phyloP scores from a whole-genome alignment of 2,797 vertebrate species.

The Tangara arthus region DNA sequence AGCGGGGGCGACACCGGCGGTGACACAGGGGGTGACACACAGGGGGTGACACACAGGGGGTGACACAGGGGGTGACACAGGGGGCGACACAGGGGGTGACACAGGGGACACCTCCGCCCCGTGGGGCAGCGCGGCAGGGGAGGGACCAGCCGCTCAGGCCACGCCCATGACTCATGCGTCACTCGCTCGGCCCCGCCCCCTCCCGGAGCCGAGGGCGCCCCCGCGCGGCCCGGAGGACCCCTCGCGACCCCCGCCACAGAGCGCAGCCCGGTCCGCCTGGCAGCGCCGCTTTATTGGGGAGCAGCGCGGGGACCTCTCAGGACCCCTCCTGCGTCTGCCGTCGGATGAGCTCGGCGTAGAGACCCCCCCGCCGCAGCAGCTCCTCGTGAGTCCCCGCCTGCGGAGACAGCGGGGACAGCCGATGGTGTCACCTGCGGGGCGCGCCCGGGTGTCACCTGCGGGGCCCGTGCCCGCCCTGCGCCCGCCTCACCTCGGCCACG shows the following conservation, averaged over 20 bases:
- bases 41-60: too few relatives aligned
- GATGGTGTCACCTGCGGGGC: background rate
- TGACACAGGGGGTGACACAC: background rate
- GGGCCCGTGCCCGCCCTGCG: fast-evolving
- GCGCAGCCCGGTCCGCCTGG: background rate
- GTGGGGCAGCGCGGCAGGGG: background rate
- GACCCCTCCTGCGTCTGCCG: background rate
- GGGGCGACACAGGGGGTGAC: background rate
- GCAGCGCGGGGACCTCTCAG: background rate
- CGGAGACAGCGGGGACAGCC: background rate
- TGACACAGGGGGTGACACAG: too few relatives aligned
- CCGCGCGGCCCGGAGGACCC: background rate
- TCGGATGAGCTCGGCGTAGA: slow-evolving; percentile 21
- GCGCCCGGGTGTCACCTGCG: too few relatives aligned
- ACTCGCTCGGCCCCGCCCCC: background rate
- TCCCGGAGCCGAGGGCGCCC: slow-evolving; percentile 54
- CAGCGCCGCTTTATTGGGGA: background rate
- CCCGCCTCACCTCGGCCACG: slow-evolving; percentile 83
- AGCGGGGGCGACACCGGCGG: background rate
- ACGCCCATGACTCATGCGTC: background rate
- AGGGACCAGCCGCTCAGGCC: fast-evolving
- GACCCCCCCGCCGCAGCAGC: background rate
- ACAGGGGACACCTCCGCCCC: background rate
- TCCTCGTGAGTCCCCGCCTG: slow-evolving; percentile 32
- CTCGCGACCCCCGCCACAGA: fast-evolving